Base-by-base conservation (phyloP, 2,797 vertebrate genomes). In the Avahi laniger region DNA sequence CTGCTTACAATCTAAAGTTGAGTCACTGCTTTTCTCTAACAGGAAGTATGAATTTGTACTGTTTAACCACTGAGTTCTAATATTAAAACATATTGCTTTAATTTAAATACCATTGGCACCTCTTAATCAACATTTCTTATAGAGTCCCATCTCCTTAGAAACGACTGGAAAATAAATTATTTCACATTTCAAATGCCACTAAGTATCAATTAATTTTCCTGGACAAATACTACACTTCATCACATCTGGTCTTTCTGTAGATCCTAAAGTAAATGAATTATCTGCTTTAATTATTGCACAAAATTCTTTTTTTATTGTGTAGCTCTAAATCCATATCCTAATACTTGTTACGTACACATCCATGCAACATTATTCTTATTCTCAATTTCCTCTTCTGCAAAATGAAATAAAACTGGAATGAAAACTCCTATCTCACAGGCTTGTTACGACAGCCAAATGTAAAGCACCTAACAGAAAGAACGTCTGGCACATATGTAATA, bases 1-100 rank as follows among this genome's bases (percentile, higher is more conserved):
- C 79, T 76, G 5, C 33, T 91, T 75, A 83, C 35, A 54, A 70
- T 91, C 52, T n/a, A 80, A 95, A 85, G 24, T 70, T 35, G 22
- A 93, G 12, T 86, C 30, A 28, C 24, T 65, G 17, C 4, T 33
- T 73, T 75, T 43, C 75, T 79, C 41, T 54, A 89, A 89, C 24
- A 83, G 86, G 82, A 96, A 94, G 89, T 61, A 72, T 0, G 46
- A 93, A 89, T 89, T 43, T 82, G 41, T 91, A 83, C 48, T 50
- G 8, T 8, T 70, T 76, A 61, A 75, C 79, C 72, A 72, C 2
- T 43, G 52, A 80, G 9, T 87, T 96, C 48, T 84, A 89, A 73
- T 81, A 80, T 63, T 86, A 96, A 94, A 94, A 94, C 20, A 84
- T 83, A 87, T 5, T 96, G 91, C 15, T 91, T 91, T 80, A 70